These are phyloP conservation scores for Ennomos quercinarius DNA, from an alignment of 2,888 invertebrate genomes.

Conservation along the genomic window DNA sequence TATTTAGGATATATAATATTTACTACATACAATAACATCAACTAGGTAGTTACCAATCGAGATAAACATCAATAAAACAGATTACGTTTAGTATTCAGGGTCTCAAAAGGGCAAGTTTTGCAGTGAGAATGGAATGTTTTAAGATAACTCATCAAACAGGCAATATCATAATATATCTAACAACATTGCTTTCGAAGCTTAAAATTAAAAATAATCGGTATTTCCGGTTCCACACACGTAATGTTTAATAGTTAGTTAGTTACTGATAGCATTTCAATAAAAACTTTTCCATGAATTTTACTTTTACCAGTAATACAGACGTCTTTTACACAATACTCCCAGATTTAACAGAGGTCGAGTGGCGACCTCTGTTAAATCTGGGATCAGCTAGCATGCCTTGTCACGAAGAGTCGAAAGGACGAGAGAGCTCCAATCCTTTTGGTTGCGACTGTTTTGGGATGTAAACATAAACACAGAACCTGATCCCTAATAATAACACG, in stretches of 20 bases:
- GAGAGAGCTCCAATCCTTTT: too few relatives aligned
- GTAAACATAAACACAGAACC: too few relatives aligned
- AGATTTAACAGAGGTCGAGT: too few relatives aligned
- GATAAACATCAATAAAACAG: constrained; percentile 10
- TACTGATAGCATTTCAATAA: too few relatives aligned
- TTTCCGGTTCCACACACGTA: not conserved
- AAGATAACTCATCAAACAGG: constrained; percentile 6
- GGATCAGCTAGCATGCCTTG: too few relatives aligned
- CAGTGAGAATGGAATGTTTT: constrained; percentile 18
- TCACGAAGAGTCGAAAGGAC: too few relatives aligned
- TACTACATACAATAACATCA: not conserved
- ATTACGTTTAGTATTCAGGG: constrained; percentile 17
- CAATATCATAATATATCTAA: constrained; percentile 8
- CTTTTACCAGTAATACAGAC: too few relatives aligned
- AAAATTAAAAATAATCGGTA: constrained; percentile 5
- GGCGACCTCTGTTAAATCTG: too few relatives aligned
- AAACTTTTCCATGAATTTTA: too few relatives aligned
- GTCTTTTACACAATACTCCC: too few relatives aligned
- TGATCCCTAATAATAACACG: too few relatives aligned
- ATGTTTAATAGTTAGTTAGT: not conserved
- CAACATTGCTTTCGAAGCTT: constrained; percentile 21
- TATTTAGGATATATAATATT: not conserved
- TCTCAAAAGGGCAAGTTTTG: constrained; percentile 26
- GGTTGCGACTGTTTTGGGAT: too few relatives aligned
- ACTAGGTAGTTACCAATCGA: constrained; percentile 10